Evolutionary conservation across 2,888 invertebrate genomes (phyloP).

Genomic region (Euclidia mi): DNA sequence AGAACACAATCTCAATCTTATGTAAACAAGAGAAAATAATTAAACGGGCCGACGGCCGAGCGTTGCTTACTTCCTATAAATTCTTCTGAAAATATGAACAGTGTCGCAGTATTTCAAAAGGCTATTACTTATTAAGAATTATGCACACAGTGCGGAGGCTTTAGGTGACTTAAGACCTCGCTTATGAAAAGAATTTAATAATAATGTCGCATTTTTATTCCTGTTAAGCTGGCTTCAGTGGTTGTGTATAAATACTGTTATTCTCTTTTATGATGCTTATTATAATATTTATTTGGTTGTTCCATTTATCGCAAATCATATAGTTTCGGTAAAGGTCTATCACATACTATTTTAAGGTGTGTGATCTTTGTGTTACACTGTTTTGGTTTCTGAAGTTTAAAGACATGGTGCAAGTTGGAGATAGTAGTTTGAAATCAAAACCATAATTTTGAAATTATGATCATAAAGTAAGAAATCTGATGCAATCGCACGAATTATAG

Average conservation of each 20-base stretch:
- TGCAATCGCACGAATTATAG: no score
- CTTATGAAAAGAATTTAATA: slow-evolving; percentile 70
- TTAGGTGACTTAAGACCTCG: slow-evolving; percentile 62
- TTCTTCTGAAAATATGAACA: slow-evolving; percentile 72
- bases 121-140: slow-evolving; percentile 79
- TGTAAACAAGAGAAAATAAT: slow-evolving; percentile 83
- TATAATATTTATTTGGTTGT: neutral
- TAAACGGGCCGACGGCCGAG: slow-evolving; percentile 67
- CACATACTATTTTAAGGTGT: no score
- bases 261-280: slow-evolving; percentile 12
- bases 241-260: slow-evolving; percentile 44
- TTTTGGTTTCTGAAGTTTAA: no score
- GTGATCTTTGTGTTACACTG: no score
- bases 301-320: no score
- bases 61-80: slow-evolving; percentile 74
- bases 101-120: slow-evolving; percentile 79
- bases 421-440: no score
- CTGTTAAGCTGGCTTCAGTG: slow-evolving; percentile 43
- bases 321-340: no score
- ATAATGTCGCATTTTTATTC: slow-evolving; percentile 66
- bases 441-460: no score
- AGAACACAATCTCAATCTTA: slow-evolving; percentile 74
- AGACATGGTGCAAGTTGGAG: no score
- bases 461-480: no score
- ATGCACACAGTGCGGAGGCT: slow-evolving; percentile 72